Percentiles rank a stretch among this genome's conserved stretches.
phyloP scores from a whole-genome alignment of 2,888 invertebrate genomes.

The Dynastes hyllus region DNA sequence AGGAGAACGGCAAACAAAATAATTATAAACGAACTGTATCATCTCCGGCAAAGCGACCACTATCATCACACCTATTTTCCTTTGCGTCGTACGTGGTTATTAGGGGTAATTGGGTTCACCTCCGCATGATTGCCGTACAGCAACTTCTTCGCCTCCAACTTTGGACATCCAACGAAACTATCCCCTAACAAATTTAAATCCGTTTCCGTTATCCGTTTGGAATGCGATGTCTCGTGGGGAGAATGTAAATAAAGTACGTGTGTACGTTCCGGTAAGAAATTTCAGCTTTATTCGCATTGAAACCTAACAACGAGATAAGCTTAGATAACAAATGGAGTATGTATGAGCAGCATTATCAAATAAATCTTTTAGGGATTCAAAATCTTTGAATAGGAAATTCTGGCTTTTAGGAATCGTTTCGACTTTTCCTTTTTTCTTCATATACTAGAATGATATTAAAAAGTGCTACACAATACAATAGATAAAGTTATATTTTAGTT shows the following conservation, averaged over 20 bases:
- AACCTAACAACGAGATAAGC: conserved; percentile 26
- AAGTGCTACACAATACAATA: too few relatives aligned
- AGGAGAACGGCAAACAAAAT: not conserved
- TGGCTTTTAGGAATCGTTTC: not conserved
- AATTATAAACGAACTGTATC: not conserved
- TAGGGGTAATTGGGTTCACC: conserved; percentile 18
- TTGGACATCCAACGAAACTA: conserved; percentile 27
- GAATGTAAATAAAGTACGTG: conserved; percentile 36
- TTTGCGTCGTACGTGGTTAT: conserved; percentile 14
- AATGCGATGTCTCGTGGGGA: conserved; percentile 35
- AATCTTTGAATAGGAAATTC: not conserved
- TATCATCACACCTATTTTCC: conserved; percentile 1
- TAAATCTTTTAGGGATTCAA: not conserved
- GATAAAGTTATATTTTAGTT: too few relatives aligned
- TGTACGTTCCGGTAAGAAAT: conserved; percentile 23
- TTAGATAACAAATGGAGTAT: conserved; percentile 24
- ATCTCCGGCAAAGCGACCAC: not conserved
- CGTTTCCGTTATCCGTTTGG: conserved; percentile 31
- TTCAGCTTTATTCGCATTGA: not conserved
- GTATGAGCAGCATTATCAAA: not conserved
- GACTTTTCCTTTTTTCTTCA: too few relatives aligned
- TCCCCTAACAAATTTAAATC: conserved; percentile 35
- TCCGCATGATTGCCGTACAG: not conserved
- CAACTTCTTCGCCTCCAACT: conserved; percentile 27
- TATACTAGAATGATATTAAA: too few relatives aligned